Conservation (phyloP, 2,113 vertebrate genomes). For the Corythaixoides concolor region DNA sequence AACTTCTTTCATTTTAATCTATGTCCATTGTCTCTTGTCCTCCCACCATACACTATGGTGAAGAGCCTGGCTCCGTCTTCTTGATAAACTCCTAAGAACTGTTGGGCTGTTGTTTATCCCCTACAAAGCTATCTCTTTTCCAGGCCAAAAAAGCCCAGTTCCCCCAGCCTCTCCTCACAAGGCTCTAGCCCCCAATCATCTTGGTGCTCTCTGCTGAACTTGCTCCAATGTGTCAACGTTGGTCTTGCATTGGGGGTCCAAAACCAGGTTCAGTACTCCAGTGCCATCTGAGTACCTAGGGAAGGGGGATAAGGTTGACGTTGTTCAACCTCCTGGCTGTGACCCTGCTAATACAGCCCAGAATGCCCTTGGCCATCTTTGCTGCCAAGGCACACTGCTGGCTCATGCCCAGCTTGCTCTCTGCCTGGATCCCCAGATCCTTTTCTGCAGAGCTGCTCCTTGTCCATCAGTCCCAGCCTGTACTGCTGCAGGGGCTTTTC, state of each 20-base stretch:
- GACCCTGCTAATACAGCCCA: not conserved
- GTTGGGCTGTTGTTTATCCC: not conserved
- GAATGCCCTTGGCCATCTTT: not conserved
- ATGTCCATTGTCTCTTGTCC: not conserved
- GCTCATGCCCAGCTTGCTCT: not conserved
- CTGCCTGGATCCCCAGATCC: not conserved
- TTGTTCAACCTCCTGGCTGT: not conserved
- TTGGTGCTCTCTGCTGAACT: not conserved
- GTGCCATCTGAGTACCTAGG: not conserved
- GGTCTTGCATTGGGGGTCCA: not conserved
- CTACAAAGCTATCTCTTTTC: not conserved
- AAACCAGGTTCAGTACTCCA: not conserved
- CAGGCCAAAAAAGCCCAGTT: not conserved
- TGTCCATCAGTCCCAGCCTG: not conserved
- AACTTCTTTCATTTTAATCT: not conserved
- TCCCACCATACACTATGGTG: not conserved
- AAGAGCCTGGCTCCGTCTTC: not conserved
- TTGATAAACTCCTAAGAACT: not conserved
- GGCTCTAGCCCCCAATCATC: not conserved
- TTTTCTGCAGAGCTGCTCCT: not conserved
- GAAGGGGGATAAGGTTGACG: not conserved
- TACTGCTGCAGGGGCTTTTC: not conserved
- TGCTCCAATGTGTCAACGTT: not conserved
- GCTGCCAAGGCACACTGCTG: not conserved
- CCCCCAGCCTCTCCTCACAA: not conserved